Conservation (phyloP, 2,888 invertebrate genomes). For the Melangyna quadrimaculata region DNA sequence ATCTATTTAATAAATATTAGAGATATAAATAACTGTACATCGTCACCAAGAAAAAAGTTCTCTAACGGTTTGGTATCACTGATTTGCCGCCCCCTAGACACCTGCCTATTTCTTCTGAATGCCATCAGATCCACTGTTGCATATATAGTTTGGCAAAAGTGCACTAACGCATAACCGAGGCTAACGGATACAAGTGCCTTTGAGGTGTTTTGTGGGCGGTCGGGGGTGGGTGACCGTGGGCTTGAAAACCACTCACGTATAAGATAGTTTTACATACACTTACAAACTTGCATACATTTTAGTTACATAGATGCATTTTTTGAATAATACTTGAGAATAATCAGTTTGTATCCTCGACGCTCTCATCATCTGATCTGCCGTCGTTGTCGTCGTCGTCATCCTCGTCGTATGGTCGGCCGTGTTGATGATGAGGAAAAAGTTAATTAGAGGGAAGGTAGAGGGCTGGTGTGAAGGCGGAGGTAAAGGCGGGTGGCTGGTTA, state of each 20-base stretch:
- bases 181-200: constrained; percentile 6
- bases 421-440: constrained; percentile 35
- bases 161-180: constrained; percentile 37
- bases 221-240: not conserved
- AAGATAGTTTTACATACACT: constrained; percentile 1
- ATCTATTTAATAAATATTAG: too few species aligned
- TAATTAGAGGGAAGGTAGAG: constrained; percentile 43
- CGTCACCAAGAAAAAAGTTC: too few species aligned
- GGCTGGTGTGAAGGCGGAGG: too few species aligned
- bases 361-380: not conserved
- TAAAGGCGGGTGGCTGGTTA: not conserved
- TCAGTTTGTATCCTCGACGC: constrained; percentile 44
- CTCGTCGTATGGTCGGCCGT: not conserved
- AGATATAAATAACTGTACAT: too few species aligned
- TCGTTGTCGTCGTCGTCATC: not conserved
- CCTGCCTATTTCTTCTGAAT: not conserved
- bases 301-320: constrained; percentile 55
- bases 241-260: constrained; percentile 28
- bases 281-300: not conserved
- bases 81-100: not conserved
- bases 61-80: too few species aligned
- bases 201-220: not conserved
- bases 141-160: constrained; percentile 9
- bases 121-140: not conserved
- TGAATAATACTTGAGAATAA: constrained; percentile 67